Evolutionary conservation across 2,113 vertebrate genomes (phyloP), one percentile per base, ranked within the genome.

Genomic region (Pelodiscus sinensis): DNA sequence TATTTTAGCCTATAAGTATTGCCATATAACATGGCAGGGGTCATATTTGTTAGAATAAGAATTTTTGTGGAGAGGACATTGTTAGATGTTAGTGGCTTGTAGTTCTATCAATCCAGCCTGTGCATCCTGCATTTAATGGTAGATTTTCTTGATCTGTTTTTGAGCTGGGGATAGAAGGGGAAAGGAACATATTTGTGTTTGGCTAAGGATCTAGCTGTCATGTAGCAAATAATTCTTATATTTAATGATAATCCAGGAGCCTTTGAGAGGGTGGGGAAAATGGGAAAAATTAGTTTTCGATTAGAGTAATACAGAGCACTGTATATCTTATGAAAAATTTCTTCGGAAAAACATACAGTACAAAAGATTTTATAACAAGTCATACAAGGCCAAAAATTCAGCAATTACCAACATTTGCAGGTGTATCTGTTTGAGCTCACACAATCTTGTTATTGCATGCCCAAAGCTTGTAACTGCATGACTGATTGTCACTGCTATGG

Each of bases 111-210:
- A 80, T 9, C 18, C 62, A 88, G 87, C 77, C 78, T n/a, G 27
- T 79, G 71, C 21, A 58, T 91, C 52, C 65, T 90, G 65, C 0
- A 1, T 38, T 85, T 81, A 91, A 86, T 21, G 44, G 51, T 81
- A 27, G 0, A 0, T 60, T 62, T 93, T 31, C 51, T 81, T 81
- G 57, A 44, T 5, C 38, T 12, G 27, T 78, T 4, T 19, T 62
- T 92, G 77, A 35, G 29, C n/a, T 35, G 87, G 62, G 44, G 44
- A 44, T 44, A 44, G 44, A 44, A 79, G 38, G 29, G 35, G 87
- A 31, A n/a, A 94, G 54, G 31, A 93, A 89, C 87, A 3, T 62
- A 35, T 15, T 4, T 84, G 1, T 81, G 55, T 86, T 38, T n/a
- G 12, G 54, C 44, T 86, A 8, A 82, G 54, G 60, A 15, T 60